Conservation (phyloP, 2,113 vertebrate species). For the Lonchura striata region DNA sequence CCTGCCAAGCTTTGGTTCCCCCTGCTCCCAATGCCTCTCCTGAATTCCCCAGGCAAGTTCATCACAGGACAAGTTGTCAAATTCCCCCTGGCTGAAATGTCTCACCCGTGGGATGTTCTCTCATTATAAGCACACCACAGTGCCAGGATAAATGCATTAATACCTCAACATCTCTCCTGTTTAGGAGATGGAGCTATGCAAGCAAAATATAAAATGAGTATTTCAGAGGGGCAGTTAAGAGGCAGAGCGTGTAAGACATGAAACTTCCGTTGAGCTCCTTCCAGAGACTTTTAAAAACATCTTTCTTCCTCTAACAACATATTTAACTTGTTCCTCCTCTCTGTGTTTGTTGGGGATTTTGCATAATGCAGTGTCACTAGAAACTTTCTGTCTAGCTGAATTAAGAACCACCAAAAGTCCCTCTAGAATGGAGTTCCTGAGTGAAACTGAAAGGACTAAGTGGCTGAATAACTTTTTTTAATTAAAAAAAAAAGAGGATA, state of each 20-base stretch:
- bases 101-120: rapidly evolving
- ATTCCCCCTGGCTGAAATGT: background rate
- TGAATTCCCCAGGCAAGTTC: background rate
- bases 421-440: constrained; percentile 28
- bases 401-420: constrained; percentile 34
- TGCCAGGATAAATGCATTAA: background rate
- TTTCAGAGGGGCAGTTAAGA: background rate
- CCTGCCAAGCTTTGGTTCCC: background rate
- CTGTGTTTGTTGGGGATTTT: constrained; percentile 30
- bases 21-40: background rate
- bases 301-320: constrained; percentile 8
- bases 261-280: background rate
- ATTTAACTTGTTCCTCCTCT: constrained; percentile 21
- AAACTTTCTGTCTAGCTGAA: constrained; percentile 43
- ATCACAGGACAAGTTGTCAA: background rate
- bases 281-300: constrained; percentile 26
- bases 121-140: background rate
- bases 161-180: background rate
- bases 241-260: background rate
- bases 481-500: background rate
- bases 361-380: constrained; percentile 10
- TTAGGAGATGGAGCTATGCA: background rate
- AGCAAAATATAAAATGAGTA: background rate
- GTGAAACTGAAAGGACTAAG: constrained; percentile 44
- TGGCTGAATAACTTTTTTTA: constrained; percentile 36